Conservation (phyloP, 2,113 vertebrate species). For the Tursiops truncatus region DNA sequence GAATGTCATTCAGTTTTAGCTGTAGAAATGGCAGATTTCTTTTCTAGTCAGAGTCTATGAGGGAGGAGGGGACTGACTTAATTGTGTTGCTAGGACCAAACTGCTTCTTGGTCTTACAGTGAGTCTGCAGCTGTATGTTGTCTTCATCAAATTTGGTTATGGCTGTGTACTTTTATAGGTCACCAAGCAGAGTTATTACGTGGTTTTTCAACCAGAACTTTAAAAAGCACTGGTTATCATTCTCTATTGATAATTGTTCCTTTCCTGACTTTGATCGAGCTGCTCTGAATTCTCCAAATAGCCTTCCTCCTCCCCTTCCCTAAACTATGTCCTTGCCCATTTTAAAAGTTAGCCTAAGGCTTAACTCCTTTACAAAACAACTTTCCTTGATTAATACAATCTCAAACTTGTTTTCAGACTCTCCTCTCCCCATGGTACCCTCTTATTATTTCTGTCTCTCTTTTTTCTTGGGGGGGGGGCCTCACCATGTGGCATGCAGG, state of each 20-base stretch:
- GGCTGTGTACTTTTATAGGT: neutral
- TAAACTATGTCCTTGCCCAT: neutral
- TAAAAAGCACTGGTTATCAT: slow-evolving; percentile 10
- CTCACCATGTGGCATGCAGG: neutral
- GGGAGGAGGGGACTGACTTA: neutral
- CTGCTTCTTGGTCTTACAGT: neutral
- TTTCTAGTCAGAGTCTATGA: neutral
- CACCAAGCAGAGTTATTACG: neutral
- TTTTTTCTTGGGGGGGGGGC: too few relatives aligned
- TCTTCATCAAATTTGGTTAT: neutral
- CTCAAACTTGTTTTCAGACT: slow-evolving; percentile 8
- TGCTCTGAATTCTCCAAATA: neutral
- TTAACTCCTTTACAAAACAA: slow-evolving; percentile 12
- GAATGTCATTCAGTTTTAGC: neutral
- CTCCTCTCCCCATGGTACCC: neutral
- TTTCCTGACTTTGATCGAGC: slow-evolving; percentile 24
- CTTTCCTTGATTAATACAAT: neutral
- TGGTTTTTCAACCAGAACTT: neutral
- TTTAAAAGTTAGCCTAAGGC: slow-evolving; percentile 40
- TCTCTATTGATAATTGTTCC: neutral
- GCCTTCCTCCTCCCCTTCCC: neutral
- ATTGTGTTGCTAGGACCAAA: neutral
- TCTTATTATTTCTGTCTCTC: neutral
- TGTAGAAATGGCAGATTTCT: neutral
- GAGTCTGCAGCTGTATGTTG: neutral